phyloP scores from a whole-genome alignment of 2,888 invertebrate species.

The Hedychridium roseum region DNA sequence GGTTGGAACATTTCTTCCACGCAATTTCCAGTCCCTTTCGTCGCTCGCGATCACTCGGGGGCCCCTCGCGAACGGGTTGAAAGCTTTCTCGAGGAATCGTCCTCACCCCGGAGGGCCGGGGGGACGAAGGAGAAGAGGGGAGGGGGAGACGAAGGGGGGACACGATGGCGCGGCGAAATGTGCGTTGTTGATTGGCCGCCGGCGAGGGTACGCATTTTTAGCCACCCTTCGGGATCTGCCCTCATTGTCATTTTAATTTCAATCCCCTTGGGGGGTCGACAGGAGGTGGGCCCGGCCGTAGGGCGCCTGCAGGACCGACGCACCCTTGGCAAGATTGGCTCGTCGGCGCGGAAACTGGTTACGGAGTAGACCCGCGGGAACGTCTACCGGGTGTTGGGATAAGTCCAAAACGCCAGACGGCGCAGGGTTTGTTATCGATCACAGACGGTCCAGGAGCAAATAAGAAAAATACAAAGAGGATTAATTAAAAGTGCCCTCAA shows the following conservation, averaged over 20 bases:
- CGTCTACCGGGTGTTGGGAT: constrained; percentile 30
- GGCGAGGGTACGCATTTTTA: constrained; percentile 56
- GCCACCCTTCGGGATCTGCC: constrained; percentile 59
- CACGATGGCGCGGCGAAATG: constrained; percentile 56
- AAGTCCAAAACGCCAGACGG: constrained; percentile 1
- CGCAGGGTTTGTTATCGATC: too few relatives aligned
- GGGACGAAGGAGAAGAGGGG: constrained; percentile 23
- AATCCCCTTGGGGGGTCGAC: constrained; percentile 47
- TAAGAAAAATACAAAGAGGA: too few relatives aligned
- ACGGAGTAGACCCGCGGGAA: constrained; percentile 32
- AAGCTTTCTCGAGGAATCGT: too few relatives aligned
- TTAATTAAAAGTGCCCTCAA: too few relatives aligned
- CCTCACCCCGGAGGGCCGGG: too few relatives aligned
- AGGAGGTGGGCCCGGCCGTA: constrained; percentile 18
- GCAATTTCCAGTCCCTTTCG: not conserved
- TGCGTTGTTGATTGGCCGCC: constrained; percentile 56
- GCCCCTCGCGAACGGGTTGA: not conserved
- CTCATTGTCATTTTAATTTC: constrained; percentile 64
- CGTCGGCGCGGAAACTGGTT: constrained; percentile 45
- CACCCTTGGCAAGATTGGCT: constrained; percentile 50
- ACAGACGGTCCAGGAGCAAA: too few relatives aligned
- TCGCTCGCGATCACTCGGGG: not conserved
- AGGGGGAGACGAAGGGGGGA: constrained; percentile 1
- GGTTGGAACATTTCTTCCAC: not conserved
- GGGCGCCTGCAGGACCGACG: constrained; percentile 27